Base-by-base conservation (phyloP, 2,888 invertebrate species). In the Laspeyria flexula region DNA sequence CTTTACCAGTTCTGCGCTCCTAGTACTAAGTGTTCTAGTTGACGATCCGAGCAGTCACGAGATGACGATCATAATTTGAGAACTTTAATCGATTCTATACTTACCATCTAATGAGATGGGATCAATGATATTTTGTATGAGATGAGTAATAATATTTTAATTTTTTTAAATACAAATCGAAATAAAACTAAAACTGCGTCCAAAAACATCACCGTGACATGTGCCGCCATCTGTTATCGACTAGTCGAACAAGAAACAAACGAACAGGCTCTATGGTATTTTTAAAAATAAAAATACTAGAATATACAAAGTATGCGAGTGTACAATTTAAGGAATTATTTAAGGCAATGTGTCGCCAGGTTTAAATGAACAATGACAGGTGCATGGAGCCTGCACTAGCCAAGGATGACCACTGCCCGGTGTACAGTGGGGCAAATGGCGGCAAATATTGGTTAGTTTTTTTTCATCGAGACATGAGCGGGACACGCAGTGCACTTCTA, bases 11-110 rank as follows among this genome's bases (percentile, higher is more conserved):
- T 81, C 75, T 91, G 85, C 38, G 59, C 49, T 58, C 92, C 89
- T 90, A 63, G 90, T 91, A 88, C 73, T 57, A 62, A 77, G 84
- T 91, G 92, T 91, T 92, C 92, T 89, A 92, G 87, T 91, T 92
- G 91, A 92, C 89, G 91, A 86, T 89, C 86, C 85, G 71, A 83
- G 81, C 81, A 79, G 79, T 81, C 84, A 75, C 78, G 69, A 82
- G 82, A 86, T 82, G 82, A 80, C 70, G 59, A 52, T 68, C 73
- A 65, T 71, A 77, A 76, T 74, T 73, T 59, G 57, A 70, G 58
- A 72, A 65, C 61, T 65, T 67, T 65, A 70, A 71, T 70, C 60
- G 65, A 69, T 61, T 64, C 50, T 38, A 47, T 64, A 43, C 42
- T 55, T 56, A 48, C 54, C 64, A 52, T 60, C 56, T 66, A 66